Conservation (phyloP, 2,888 invertebrate genomes). For the Sinhomidia bicolor region DNA sequence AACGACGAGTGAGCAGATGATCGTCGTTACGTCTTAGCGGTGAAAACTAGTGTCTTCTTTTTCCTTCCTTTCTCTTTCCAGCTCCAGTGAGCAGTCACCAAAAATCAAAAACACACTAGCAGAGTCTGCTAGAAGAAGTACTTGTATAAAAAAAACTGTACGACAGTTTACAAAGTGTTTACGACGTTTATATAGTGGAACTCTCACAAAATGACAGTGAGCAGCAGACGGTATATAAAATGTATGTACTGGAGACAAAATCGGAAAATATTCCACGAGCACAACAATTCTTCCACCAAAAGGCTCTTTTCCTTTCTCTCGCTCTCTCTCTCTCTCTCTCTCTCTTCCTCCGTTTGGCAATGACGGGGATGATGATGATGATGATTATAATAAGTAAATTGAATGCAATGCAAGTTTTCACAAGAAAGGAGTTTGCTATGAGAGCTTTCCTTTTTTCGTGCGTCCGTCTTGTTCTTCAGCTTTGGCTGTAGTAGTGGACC, state of each 20-base stretch:
- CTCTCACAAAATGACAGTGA: constrained; percentile 56
- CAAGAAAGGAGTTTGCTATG: constrained; percentile 56
- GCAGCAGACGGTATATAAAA: constrained; percentile 36
- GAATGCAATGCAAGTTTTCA: constrained; percentile 74
- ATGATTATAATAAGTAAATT: constrained; percentile 73
- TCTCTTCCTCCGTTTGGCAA: constrained; percentile 53
- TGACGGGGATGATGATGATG: constrained; percentile 69
- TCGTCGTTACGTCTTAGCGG: constrained; percentile 56
- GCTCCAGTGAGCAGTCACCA: constrained; percentile 59
- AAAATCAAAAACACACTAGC: constrained; percentile 59
- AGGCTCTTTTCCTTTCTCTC: constrained; percentile 41
- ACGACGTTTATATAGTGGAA: constrained; percentile 16
- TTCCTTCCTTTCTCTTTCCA: constrained; percentile 37
- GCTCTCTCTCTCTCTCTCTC: constrained; percentile 35
- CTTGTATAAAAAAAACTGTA: constrained; percentile 54
- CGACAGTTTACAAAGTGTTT: constrained; percentile 43
- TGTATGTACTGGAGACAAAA: constrained; percentile 58
- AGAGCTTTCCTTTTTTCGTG: constrained; percentile 73
- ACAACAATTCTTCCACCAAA: constrained; percentile 59
- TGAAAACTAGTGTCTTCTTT: constrained; percentile 64
- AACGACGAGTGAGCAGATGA: constrained; percentile 32
- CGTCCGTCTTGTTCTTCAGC: constrained; percentile 75
- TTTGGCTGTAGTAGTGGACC: constrained; percentile 72
- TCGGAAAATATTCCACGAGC: constrained; percentile 58
- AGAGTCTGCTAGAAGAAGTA: background rate